Evolutionary conservation across 2,113 vertebrate genomes (phyloP).

Genomic region (Candoia aspera): DNA sequence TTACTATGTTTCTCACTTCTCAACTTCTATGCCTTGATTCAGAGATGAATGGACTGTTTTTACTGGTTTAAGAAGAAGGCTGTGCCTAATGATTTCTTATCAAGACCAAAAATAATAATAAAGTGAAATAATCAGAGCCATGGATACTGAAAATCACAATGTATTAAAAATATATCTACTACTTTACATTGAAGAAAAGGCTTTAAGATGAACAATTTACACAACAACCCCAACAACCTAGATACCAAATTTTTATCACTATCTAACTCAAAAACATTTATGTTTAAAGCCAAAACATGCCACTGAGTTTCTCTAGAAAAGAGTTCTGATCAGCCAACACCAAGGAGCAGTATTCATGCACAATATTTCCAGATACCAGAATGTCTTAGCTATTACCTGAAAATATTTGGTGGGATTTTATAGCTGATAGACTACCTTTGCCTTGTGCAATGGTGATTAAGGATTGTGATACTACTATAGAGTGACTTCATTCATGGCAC

Average conservation of each 20-base stretch:
- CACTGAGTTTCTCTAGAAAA: conserved; percentile 30
- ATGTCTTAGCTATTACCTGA: not conserved
- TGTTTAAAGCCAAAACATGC: not conserved
- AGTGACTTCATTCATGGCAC: not conserved
- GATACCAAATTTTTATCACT: conserved; percentile 4
- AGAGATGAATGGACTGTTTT: not conserved
- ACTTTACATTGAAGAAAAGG: not conserved
- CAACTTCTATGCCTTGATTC: not conserved
- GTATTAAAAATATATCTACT: conserved; percentile 23
- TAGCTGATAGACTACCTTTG: not conserved
- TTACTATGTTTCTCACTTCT: not conserved
- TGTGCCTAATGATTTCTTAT: not conserved
- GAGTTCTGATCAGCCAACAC: conserved; percentile 17
- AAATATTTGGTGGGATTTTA: not conserved
- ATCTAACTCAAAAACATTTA: not conserved
- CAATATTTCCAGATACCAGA: not conserved
- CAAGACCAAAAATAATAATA: not conserved
- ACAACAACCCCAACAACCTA: conserved; percentile 40
- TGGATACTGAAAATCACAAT: not conserved
- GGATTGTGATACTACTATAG: not conserved
- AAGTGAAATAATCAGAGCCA: not conserved
- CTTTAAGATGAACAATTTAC: conserved; percentile 32
- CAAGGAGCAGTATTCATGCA: not conserved
- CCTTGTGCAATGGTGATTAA: not conserved
- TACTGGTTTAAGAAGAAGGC: not conserved